A percentile compares a stretch with the other conserved stretches of the same genome.
Conservation (phyloP, 2,113 vertebrate species). For the Meriones unguiculatus region DNA sequence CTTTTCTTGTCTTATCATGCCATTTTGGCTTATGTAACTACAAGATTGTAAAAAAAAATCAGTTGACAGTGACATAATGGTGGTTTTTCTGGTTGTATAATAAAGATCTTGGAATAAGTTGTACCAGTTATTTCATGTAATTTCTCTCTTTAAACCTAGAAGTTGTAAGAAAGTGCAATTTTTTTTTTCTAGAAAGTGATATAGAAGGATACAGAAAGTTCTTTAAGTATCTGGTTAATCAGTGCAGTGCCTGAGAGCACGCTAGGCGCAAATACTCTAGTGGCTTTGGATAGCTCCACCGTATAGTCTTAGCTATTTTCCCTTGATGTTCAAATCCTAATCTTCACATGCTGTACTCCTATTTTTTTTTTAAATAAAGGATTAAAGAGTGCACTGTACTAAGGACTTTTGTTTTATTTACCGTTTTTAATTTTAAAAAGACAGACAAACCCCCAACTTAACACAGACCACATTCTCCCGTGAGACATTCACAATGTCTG, state of each 20-base stretch:
- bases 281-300: not conserved
- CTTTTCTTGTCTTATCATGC: slow-evolving; percentile 32
- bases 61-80: not conserved
- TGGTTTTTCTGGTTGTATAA: not conserved
- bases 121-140: not conserved
- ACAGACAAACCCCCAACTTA: not conserved
- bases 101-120: not conserved
- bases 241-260: not conserved
- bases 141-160: slow-evolving; percentile 56
- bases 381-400: slow-evolving; percentile 54
- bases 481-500: not conserved
- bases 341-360: not conserved
- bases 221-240: not conserved
- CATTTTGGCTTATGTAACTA: slow-evolving; percentile 23
- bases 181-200: not conserved
- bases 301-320: not conserved
- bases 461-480: not conserved
- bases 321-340: not conserved
- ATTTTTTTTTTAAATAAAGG: slow-evolving; percentile 24
- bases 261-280: not conserved
- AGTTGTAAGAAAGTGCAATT: slow-evolving; percentile 23
- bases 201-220: not conserved
- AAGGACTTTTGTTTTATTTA: slow-evolving; percentile 16
- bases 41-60: not conserved
- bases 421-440: not conserved